These are phyloP conservation scores for Odontocerum albicorne DNA, from an alignment of 2,888 invertebrate genomes.

Conservation along the genomic window DNA sequence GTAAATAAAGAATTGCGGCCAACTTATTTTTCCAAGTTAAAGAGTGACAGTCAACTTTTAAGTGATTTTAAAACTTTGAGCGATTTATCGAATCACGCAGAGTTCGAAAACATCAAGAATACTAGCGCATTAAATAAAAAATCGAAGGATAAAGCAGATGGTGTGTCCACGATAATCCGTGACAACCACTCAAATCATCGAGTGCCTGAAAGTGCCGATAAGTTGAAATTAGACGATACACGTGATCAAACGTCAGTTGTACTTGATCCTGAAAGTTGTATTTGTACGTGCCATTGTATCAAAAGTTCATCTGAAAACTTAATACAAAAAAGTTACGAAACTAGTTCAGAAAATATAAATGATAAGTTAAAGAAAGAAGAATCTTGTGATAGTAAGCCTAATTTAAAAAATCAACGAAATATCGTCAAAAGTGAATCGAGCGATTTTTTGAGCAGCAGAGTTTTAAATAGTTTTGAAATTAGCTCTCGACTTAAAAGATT, in stretches of 20 bases:
- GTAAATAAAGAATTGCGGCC: not conserved
- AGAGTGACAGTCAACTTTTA: too few species aligned
- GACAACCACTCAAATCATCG: too few species aligned
- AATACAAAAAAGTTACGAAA: too few species aligned
- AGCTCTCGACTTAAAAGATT: conserved; percentile 53
- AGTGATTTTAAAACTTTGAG: not conserved
- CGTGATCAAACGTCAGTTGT: not conserved
- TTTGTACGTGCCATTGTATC: conserved; percentile 6
- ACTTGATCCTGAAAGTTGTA: not conserved
- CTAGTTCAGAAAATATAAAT: too few species aligned
- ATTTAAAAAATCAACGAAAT: too few species aligned
- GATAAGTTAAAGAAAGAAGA: too few species aligned
- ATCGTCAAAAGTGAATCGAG: conserved; percentile 11
- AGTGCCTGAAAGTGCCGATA: too few species aligned
- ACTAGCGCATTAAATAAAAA: not conserved
- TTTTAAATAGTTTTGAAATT: conserved; percentile 47
- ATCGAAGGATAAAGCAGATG: not conserved
- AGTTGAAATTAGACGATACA: too few species aligned
- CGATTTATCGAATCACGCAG: not conserved
- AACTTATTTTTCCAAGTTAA: not conserved
- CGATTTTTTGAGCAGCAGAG: conserved; percentile 40
- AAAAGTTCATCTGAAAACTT: not conserved
- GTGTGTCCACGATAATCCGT: too few species aligned
- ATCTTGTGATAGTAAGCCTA: too few species aligned
- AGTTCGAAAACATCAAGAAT: too few species aligned